Evolutionary conservation across 2,797 vertebrate genomes (phyloP).

Genomic region (Cossypha polioptera): DNA sequence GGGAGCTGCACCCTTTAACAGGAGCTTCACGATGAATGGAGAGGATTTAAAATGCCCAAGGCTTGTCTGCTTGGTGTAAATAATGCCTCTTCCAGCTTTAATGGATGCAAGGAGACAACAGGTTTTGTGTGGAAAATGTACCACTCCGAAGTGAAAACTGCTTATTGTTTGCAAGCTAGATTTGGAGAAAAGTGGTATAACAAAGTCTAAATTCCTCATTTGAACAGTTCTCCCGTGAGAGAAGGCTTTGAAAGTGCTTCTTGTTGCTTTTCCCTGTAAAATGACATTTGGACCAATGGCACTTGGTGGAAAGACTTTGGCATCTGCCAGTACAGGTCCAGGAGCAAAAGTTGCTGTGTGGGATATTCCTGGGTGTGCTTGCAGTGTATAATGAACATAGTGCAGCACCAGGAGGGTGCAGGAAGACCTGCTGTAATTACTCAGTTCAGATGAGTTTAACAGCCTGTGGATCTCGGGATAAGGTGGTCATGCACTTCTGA

Average conservation of each 20-base stretch:
- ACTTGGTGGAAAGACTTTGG: accelerated
- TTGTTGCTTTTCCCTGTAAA: not conserved
- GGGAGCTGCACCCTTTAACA: not conserved
- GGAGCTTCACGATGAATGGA: not conserved
- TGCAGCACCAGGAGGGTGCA: not conserved
- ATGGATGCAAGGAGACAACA: not conserved
- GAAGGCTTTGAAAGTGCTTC: not conserved
- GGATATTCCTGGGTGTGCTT: not conserved
- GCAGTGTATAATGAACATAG: not conserved
- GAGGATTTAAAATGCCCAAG: not conserved
- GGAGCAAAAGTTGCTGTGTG: not conserved
- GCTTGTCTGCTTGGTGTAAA: not conserved
- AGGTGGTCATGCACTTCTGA: not conserved
- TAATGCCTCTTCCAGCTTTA: not conserved
- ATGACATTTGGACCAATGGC: not conserved
- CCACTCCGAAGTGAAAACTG: not conserved
- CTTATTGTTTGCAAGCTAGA: not conserved
- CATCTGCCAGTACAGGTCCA: not conserved
- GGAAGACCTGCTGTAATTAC: not conserved
- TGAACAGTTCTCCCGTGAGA: not conserved
- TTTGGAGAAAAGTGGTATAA: not conserved
- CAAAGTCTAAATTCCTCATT: not conserved
- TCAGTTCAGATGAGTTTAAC: not conserved
- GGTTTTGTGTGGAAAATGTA: not conserved
- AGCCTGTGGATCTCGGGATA: not conserved